Base-by-base conservation (phyloP, 92 coral and sea anemone species). In the Zoanthus gigantus region DNA sequence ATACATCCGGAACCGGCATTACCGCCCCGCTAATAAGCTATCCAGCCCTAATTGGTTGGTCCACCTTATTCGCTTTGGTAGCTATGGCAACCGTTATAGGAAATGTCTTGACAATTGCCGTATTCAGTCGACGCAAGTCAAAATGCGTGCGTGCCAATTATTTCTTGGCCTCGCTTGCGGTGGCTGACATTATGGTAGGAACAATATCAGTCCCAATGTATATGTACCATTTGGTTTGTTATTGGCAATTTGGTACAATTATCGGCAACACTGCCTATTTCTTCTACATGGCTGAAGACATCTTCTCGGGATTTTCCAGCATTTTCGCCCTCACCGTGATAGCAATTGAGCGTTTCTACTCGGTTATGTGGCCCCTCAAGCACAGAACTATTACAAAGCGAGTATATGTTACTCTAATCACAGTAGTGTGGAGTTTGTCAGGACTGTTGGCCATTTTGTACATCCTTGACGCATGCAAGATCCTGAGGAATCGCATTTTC, bases 131-230 rank as follows among this genome's bases (percentile, higher is more conserved):
- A 84, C 93, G 92, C 56, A 92, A 84, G 61, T 91, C 91, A 4
- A 78, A 90, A 50, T 92, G 97, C 47, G 84, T 89, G 82, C 95
- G 97, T n/a, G 95, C 97, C 14, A 94, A 90, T 91, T 94, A 91
- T 54, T 92, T 94, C 76, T 89, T 94, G 14, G 69, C 91, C 30
- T 90, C 97, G 32, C 86, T 94, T 11, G 97, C 97, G 4, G 87
- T 79, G 0, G 97, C 97, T 9, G 97, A 94, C 54, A 89, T 94
- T 2, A 88, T 94, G 48, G 97, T 94, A 0, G 97, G 97, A 44
- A 58, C 89, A 15, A 84, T 94, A 10, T 88, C 97, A 17, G 89
- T 94, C 2, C 97, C 97, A 37, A 28, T 89, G 79, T 94, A 94
- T 76, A 90, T 94, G 67, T 92, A 88, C 84, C 86, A 88, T 52